Evolutionary conservation across 2,888 invertebrate genomes (phyloP).

Genomic region (Agrochola macilenta): DNA sequence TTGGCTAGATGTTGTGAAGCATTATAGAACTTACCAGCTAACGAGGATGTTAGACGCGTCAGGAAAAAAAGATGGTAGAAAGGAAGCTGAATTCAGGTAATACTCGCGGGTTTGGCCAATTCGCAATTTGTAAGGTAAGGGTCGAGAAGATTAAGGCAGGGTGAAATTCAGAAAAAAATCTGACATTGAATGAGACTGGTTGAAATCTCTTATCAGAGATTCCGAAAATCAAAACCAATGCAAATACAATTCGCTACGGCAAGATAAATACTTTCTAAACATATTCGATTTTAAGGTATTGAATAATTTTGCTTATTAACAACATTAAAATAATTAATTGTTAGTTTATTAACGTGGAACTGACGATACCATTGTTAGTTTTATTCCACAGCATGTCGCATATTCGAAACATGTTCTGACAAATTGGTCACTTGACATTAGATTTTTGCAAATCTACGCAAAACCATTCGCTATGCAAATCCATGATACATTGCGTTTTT

Average conservation of each 20-base stretch:
- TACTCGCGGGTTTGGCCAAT: not conserved
- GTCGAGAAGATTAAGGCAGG: not conserved
- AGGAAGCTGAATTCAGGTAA: not conserved
- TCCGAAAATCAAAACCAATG: not conserved
- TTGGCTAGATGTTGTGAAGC: not conserved
- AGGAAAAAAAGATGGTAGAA: not conserved
- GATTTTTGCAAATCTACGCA: not conserved
- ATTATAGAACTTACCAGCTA: not conserved
- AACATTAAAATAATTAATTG: not conserved
- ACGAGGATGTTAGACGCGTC: not conserved
- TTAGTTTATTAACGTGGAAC: not conserved
- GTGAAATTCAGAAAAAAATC: not conserved
- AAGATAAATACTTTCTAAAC: not conserved
- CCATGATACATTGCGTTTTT: conserved; percentile 43
- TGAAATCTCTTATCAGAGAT: too few species aligned
- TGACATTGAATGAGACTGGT: not conserved
- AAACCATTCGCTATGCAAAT: conserved; percentile 6
- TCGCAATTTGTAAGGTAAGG: not conserved
- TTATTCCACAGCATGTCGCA: conserved; percentile 12
- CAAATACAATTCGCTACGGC: not conserved
- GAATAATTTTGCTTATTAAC: not conserved
- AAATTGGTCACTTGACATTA: conserved; percentile 24
- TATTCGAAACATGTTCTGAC: conserved; percentile 23
- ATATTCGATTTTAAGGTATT: not conserved
- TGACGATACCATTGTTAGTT: conserved; percentile 9